These are phyloP conservation scores for Agrochola circellaris DNA, from an alignment of 2,888 invertebrate genomes.

Conservation along the genomic window DNA sequence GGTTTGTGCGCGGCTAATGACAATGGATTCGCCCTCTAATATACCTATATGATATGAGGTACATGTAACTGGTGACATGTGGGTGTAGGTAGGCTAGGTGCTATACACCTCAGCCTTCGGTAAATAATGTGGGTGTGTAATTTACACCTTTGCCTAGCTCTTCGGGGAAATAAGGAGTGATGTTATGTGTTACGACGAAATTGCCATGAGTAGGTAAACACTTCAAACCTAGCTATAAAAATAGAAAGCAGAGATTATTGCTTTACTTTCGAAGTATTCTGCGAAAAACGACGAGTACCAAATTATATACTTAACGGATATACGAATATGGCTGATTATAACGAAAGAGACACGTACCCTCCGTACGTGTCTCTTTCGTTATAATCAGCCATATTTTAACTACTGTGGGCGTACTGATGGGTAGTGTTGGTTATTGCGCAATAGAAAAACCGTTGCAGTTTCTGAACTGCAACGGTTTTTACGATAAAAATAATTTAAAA, in stretches of 20 bases:
- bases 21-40: background rate
- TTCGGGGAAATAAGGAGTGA: background rate
- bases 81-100: background rate
- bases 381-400: no score
- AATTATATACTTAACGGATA: conserved; percentile 4
- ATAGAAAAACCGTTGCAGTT: no score
- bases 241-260: conserved; percentile 1
- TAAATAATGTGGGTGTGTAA: background rate
- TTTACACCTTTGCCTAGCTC: background rate
- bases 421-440: no score
- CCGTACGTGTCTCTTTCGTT: no score
- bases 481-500: no score
- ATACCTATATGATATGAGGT: no score
- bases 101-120: background rate
- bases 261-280: conserved; percentile 17
- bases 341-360: no score
- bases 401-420: no score
- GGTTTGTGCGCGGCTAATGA: background rate
- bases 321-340: no score
- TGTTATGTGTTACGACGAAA: background rate
- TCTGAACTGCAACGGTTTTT: no score
- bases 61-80: background rate
- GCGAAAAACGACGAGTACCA: conserved; percentile 17
- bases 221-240: background rate
- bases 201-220: conserved; percentile 1